phyloP scores from a whole-genome alignment of 2,888 invertebrate genomes.

The Beris morrisii region DNA sequence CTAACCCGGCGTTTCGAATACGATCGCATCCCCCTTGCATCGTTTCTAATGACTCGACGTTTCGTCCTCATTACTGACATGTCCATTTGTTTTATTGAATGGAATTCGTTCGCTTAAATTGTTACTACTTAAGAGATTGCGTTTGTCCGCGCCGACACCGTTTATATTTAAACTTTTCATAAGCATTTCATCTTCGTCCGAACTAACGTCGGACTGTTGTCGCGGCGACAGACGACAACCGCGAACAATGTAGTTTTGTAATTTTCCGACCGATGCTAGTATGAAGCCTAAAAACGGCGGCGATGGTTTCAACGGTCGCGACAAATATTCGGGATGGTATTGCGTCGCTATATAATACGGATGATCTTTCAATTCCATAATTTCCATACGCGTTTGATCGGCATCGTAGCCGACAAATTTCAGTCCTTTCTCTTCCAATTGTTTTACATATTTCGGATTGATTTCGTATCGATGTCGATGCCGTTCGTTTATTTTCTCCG shows the following conservation, averaged over 20 bases:
- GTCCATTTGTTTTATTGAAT: constrained; percentile 20
- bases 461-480: constrained; percentile 98
- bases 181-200: constrained; percentile 56
- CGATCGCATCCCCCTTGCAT: no score
- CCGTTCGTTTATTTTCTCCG: constrained; percentile 83
- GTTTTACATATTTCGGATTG: constrained; percentile 81
- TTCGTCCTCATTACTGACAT: constrained; percentile 33
- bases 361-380: constrained; percentile 83
- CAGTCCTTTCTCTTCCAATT: constrained; percentile 80
- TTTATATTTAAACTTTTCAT: constrained; percentile 38
- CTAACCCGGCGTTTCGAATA: no score
- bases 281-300: constrained; percentile 95
- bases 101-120: constrained; percentile 4
- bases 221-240: constrained; percentile 76
- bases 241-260: constrained; percentile 70
- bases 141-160: background rate
- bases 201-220: constrained; percentile 74
- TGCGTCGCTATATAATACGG: constrained; percentile 95
- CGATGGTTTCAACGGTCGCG: constrained; percentile 87
- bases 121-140: constrained; percentile 9
- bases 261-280: constrained; percentile 82
- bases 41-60: constrained; percentile 23
- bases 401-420: constrained; percentile 86
- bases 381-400: constrained; percentile 90
- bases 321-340: constrained; percentile 97